phyloP scores from a whole-genome alignment of 2,888 invertebrate genomes.

The Dasypolia templi region DNA sequence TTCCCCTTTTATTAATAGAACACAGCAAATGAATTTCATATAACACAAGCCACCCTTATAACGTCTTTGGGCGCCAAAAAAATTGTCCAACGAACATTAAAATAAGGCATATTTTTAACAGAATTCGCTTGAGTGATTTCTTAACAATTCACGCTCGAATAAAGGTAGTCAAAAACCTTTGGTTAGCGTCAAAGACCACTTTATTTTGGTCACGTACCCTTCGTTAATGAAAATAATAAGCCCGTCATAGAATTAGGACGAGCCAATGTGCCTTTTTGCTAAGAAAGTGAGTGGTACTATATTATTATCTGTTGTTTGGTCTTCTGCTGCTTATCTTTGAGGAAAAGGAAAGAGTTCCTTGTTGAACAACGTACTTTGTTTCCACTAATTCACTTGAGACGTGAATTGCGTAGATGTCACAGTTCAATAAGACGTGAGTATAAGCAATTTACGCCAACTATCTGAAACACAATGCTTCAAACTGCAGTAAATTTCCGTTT shows the following conservation, averaged over 20 bases:
- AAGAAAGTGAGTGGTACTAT: slow-evolving; percentile 35
- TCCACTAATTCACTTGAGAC: slow-evolving; percentile 15
- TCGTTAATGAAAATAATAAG: slow-evolving; percentile 87
- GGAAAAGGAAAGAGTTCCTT: background rate
- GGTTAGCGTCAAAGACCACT: slow-evolving; percentile 75
- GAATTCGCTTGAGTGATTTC: slow-evolving; percentile 72
- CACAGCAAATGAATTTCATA: slow-evolving; percentile 38
- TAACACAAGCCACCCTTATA: slow-evolving; percentile 32
- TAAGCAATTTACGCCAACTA: background rate
- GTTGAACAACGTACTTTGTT: background rate
- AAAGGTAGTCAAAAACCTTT: slow-evolving; percentile 73
- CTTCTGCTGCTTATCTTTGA: slow-evolving; percentile 1
- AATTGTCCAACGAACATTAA: slow-evolving; percentile 56
- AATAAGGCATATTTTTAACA: slow-evolving; percentile 71
- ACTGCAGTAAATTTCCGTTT: slow-evolving; percentile 13
- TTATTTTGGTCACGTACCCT: slow-evolving; percentile 84
- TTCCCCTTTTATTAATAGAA: slow-evolving; percentile 1
- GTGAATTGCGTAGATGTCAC: slow-evolving; percentile 3
- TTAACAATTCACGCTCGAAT: slow-evolving; percentile 72
- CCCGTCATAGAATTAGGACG: slow-evolving; percentile 70
- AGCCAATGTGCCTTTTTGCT: slow-evolving; percentile 40
- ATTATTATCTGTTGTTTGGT: slow-evolving; percentile 24
- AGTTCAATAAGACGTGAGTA: slow-evolving; percentile 8
- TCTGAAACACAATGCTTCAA: slow-evolving; percentile 13
- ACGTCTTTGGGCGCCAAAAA: slow-evolving; percentile 47